phyloP scores from a whole-genome alignment of 2,888 invertebrate species.

The Gonocerus acuteangulatus region DNA sequence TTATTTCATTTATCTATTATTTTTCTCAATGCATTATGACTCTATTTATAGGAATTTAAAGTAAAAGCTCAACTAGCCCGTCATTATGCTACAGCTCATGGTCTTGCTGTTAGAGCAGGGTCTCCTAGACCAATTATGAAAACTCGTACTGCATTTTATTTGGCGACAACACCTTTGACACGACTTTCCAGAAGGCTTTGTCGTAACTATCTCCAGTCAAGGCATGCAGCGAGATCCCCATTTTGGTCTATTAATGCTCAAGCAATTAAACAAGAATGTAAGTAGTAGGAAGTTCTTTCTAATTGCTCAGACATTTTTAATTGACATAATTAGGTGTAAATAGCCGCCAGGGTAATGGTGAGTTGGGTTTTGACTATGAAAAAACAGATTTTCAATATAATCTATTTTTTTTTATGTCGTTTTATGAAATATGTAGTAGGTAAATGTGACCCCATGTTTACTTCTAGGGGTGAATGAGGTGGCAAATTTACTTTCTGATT shows the following conservation, averaged over 20 bases:
- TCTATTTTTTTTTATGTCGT: no score
- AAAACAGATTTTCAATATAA: no score
- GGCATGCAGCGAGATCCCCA: conserved; percentile 84
- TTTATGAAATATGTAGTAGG: no score
- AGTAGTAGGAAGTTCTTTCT: conserved; percentile 41
- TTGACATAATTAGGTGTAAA: no score
- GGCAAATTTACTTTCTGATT: no score
- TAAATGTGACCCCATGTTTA: no score
- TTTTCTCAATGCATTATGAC: not conserved
- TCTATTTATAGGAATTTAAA: conserved; percentile 66
- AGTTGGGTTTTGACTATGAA: no score
- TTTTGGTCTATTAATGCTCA: conserved; percentile 63
- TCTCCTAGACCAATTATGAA: conserved; percentile 92
- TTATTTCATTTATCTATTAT: not conserved
- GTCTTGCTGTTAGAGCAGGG: conserved; percentile 61
- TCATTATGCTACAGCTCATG: conserved; percentile 89
- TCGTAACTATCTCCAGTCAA: conserved; percentile 68
- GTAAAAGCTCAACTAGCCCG: conserved; percentile 87
- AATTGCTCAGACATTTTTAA: not conserved
- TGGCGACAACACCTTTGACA: conserved; percentile 84
- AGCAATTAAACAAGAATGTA: conserved; percentile 83
- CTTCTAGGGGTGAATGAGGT: no score
- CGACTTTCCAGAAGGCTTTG: conserved; percentile 81
- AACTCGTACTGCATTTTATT: conserved; percentile 91
- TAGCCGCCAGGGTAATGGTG: no score